A percentile compares a stretch with the other conserved stretches of the same genome.
Evolutionary conservation across 2,888 invertebrate species (phyloP).

Genomic region (Xestoiulus laeticollis): DNA sequence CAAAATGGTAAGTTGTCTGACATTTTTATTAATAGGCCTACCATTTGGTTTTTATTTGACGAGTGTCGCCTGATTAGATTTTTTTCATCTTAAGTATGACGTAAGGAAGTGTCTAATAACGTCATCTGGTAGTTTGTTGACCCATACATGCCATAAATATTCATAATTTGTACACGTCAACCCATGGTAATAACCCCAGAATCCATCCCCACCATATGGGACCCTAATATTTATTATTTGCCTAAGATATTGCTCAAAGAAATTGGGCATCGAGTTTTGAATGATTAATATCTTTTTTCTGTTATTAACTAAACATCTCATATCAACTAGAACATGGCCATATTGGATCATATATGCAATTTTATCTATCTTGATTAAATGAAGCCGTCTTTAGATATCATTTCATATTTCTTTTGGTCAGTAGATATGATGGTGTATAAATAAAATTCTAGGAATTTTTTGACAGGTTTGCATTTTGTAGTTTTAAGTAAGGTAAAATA

Average conservation of each 20-base stretch:
- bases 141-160: constrained; percentile 15
- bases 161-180: constrained; percentile 16
- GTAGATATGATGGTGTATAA: background rate
- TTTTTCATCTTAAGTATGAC: background rate
- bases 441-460: too few species aligned
- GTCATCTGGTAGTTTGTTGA: constrained; percentile 16
- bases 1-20: constrained; percentile 27
- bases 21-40: constrained; percentile 23
- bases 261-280: constrained; percentile 41
- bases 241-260: constrained; percentile 35
- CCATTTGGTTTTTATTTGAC: background rate
- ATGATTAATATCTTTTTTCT: constrained; percentile 38
- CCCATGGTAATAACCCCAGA: background rate
- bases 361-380: constrained; percentile 30
- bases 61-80: background rate
- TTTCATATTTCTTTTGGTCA: background rate
- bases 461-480: too few species aligned
- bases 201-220: background rate
- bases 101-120: constrained; percentile 28
- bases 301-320: constrained; percentile 41
- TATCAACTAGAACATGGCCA: constrained; percentile 19
- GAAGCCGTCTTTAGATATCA: background rate
- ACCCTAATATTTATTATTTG: background rate
- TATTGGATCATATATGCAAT: constrained; percentile 18
- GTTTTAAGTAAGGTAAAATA: too few species aligned